A percentile compares a stretch with the other conserved stretches of the same genome.
phyloP scores from a whole-genome alignment of 2,113 vertebrate genomes.

The Prunella fulvescens region DNA sequence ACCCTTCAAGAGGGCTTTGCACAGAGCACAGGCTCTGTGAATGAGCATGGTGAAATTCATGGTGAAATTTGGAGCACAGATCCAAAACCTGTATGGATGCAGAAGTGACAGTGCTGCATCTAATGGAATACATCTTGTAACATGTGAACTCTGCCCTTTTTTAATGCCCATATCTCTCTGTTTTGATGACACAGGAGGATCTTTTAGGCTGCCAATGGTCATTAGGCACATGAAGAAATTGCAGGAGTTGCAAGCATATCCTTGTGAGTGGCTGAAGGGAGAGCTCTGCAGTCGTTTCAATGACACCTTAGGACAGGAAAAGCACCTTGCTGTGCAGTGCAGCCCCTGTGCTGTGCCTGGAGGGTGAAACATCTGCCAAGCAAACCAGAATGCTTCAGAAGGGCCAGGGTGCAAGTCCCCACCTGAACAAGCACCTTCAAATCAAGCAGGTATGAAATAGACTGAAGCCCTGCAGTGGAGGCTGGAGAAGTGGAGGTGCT shows the following conservation, averaged over 20 bases:
- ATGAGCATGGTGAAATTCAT: not conserved
- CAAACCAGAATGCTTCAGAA: not conserved
- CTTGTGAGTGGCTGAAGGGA: not conserved
- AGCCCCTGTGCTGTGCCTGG: not conserved
- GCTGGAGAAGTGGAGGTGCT: not conserved
- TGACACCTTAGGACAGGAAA: not conserved
- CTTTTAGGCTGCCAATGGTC: not conserved
- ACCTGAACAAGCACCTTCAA: not conserved
- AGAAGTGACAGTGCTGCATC: not conserved
- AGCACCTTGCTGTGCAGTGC: not conserved
- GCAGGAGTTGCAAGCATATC: not conserved
- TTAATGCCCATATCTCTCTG: not conserved
- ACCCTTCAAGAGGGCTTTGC: not conserved
- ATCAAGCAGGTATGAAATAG: not conserved
- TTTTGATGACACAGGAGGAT: not conserved
- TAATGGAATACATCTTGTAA: not conserved
- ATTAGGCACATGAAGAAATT: not conserved
- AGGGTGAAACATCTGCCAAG: not conserved
- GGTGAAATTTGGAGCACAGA: too few species aligned
- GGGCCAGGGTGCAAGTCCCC: not conserved
- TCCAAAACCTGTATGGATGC: not conserved
- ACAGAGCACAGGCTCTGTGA: not conserved
- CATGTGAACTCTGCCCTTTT: not conserved
- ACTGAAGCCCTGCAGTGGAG: not conserved
- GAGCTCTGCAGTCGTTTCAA: not conserved